These are phyloP conservation scores for Hylyphantes graminicola DNA, from an alignment of 1,140 invertebrate genomes.

Conservation along the genomic window DNA sequence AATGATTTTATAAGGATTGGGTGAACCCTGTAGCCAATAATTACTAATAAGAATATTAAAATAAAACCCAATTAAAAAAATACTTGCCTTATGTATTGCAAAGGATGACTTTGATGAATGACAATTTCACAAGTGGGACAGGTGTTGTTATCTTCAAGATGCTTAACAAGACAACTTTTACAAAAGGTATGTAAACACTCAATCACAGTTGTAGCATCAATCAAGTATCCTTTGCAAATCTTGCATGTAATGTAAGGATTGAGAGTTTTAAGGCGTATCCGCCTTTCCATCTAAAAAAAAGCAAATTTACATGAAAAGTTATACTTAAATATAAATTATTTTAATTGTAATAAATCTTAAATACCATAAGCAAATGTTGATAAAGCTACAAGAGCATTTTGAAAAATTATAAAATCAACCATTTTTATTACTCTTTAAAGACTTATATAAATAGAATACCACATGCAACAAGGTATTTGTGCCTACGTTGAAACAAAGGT, in stretches of 20 bases:
- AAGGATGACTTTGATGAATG: constrained; percentile 96
- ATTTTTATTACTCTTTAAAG: too few species aligned
- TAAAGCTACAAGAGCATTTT: too few species aligned
- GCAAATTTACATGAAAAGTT: not conserved
- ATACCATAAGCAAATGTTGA: too few species aligned
- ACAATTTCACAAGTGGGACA: constrained; percentile 97
- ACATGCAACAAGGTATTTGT: too few species aligned
- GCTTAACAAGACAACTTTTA: constrained; percentile 97
- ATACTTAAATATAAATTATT: too few species aligned
- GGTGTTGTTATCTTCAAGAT: constrained; percentile 95
- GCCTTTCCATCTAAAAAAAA: constrained; percentile 62
- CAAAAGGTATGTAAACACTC: constrained; percentile 78
- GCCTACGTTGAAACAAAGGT: too few species aligned
- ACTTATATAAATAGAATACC: too few species aligned
- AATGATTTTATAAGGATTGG: too few species aligned
- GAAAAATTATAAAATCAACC: too few species aligned
- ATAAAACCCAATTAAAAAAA: not conserved
- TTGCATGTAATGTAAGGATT: constrained; percentile 70
- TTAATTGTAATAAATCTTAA: too few species aligned
- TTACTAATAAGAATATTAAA: not conserved
- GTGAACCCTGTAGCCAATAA: not conserved
- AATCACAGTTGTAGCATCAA: constrained; percentile 71
- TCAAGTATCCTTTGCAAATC: constrained; percentile 71
- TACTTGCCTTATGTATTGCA: constrained; percentile 83
- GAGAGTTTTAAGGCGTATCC: constrained; percentile 64